Evolutionary conservation across 2,888 invertebrate species (phyloP).

Genomic region (Mythimna lalbum): DNA sequence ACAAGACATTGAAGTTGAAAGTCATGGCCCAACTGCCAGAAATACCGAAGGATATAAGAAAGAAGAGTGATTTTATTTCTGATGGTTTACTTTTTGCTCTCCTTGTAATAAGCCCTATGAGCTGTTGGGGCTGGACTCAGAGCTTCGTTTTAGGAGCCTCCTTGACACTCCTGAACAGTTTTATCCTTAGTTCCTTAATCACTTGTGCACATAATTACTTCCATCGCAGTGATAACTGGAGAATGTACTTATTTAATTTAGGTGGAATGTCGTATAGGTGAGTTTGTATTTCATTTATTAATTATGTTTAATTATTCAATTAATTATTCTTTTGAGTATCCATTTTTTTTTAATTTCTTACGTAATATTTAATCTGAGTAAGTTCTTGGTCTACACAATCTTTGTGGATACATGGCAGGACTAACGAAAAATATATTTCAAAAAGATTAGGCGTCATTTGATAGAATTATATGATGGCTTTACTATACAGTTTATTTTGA

Average conservation of each 20-base stretch:
- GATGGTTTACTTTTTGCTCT: constrained; percentile 75
- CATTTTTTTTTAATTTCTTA: not conserved
- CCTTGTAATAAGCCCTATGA: constrained; percentile 72
- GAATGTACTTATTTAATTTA: constrained; percentile 95
- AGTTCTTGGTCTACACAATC: too few relatives aligned
- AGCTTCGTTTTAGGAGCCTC: constrained; percentile 73
- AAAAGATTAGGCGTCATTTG: not conserved
- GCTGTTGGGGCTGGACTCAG: constrained; percentile 78
- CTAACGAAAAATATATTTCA: too few relatives aligned
- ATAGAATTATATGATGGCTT: not conserved
- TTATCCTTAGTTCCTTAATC: constrained; percentile 80
- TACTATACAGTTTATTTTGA: too few relatives aligned
- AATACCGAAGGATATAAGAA: constrained; percentile 81
- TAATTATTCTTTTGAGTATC: not conserved
- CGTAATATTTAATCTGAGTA: too few relatives aligned
- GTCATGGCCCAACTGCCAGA: constrained; percentile 89
- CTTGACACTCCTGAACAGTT: constrained; percentile 72
- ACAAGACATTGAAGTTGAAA: constrained; percentile 92
- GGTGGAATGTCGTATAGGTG: constrained; percentile 92
- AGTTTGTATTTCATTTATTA: constrained; percentile 64
- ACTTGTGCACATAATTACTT: constrained; percentile 95
- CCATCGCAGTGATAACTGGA: constrained; percentile 94
- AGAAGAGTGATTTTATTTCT: constrained; percentile 79
- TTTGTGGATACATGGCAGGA: too few relatives aligned
- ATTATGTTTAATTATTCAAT: not conserved